Percentiles rank a stretch among this genome's conserved stretches.
These are phyloP conservation scores for Prosopocoilus inquinatus DNA, from an alignment of 2,888 invertebrate species.

Conservation along the genomic window DNA sequence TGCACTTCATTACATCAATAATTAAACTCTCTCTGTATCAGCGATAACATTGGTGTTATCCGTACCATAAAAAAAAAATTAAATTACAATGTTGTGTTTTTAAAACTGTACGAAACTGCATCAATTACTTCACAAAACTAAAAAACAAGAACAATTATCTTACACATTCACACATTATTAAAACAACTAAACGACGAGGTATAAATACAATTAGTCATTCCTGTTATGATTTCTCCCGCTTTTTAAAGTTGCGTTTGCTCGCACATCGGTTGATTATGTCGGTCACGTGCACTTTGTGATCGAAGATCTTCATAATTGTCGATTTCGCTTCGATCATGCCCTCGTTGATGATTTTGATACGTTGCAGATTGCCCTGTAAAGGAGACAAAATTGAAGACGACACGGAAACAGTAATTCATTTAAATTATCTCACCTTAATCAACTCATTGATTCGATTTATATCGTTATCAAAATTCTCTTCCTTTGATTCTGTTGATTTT, in stretches of 20 bases:
- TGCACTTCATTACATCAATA: neutral
- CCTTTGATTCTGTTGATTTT: constrained; percentile 48
- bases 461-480: constrained; percentile 44
- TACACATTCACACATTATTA: neutral
- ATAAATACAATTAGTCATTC: constrained; percentile 1
- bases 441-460: constrained; percentile 57
- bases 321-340: constrained; percentile 86
- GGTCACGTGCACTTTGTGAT: constrained; percentile 84
- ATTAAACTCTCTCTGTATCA: neutral
- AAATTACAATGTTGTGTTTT: neutral
- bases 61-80: constrained; percentile 1
- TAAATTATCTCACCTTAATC: constrained; percentile 56
- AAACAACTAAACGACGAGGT: neutral
- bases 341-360: constrained; percentile 89
- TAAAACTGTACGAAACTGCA: neutral
- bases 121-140: neutral
- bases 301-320: constrained; percentile 86
- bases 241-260: constrained; percentile 89
- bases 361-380: constrained; percentile 87
- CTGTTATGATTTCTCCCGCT: constrained; percentile 68
- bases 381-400: constrained; percentile 6
- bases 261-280: constrained; percentile 89
- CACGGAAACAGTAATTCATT: constrained; percentile 10
- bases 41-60: neutral
- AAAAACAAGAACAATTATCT: neutral